Evolutionary conservation across 2,797 vertebrate genomes (phyloP).

Genomic region (Leptodactylus fallax): DNA sequence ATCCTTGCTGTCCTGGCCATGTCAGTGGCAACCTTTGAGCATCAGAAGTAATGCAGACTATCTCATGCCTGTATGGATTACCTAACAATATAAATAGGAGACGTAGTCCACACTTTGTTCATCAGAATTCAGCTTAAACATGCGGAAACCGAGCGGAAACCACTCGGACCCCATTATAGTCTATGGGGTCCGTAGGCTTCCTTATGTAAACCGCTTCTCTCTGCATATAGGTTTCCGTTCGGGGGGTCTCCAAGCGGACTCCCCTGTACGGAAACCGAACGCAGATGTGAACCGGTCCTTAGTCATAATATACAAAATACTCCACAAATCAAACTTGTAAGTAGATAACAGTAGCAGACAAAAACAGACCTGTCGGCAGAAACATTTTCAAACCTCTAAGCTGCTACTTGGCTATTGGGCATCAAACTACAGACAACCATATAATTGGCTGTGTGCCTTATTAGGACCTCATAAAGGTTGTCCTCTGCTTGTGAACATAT

Average conservation of each 20-base stretch:
- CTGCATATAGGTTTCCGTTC: too few relatives aligned
- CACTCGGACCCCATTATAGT: too few relatives aligned
- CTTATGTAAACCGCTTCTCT: too few relatives aligned
- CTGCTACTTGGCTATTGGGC: not conserved
- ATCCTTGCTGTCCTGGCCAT: slow-evolving; percentile 75
- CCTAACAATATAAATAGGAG: slow-evolving; percentile 69
- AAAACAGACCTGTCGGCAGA: not conserved
- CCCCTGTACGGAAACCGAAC: too few relatives aligned
- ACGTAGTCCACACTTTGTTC: not conserved
- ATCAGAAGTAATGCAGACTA: slow-evolving; percentile 70
- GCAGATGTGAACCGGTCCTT: too few relatives aligned
- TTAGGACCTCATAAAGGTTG: too few relatives aligned
- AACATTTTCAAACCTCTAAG: not conserved
- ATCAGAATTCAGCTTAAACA: not conserved
- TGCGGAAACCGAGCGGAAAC: too few relatives aligned
- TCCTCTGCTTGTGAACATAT: too few relatives aligned
- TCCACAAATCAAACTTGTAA: not conserved
- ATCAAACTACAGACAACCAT: not conserved
- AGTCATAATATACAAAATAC: not conserved
- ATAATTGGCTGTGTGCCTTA: not conserved
- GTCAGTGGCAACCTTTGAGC: slow-evolving; percentile 71
- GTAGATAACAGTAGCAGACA: not conserved
- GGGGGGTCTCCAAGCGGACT: too few relatives aligned
- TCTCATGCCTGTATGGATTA: slow-evolving; percentile 78
- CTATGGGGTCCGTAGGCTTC: too few relatives aligned